A percentile compares a stretch with the other conserved stretches of the same genome.
Evolutionary conservation across 1,140 invertebrate species (phyloP).

Genomic region (Cotesia glomerata): DNA sequence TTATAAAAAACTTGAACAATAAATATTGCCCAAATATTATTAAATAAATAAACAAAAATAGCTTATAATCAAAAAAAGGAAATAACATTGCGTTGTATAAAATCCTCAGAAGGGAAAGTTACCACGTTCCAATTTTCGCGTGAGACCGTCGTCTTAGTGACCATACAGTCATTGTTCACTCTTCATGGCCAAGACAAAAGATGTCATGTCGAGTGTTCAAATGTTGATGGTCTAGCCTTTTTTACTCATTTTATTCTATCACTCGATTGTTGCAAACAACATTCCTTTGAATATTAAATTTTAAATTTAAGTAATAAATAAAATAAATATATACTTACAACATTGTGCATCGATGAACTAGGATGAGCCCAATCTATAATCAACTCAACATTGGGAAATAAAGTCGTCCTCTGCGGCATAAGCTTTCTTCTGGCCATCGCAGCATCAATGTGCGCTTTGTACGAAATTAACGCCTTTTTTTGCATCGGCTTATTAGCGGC

Average conservation of each 20-base stretch:
- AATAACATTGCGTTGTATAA: background rate
- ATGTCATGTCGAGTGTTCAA: background rate
- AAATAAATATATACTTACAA: constrained; percentile 44
- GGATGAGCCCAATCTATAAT: constrained; percentile 76
- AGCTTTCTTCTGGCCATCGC: constrained; percentile 74
- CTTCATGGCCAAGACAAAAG: constrained; percentile 34
- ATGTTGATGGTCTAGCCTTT: background rate
- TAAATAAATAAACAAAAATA: no score
- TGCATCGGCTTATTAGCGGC: constrained; percentile 16
- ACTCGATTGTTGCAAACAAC: constrained; percentile 27
- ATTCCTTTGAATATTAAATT: background rate
- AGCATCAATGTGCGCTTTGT: constrained; percentile 71
- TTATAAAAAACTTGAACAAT: no score
- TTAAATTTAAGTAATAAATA: background rate
- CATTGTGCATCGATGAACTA: constrained; percentile 41
- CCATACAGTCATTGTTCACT: constrained; percentile 43
- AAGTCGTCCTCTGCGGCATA: constrained; percentile 64
- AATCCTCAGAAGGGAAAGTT: constrained; percentile 36
- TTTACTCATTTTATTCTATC: background rate
- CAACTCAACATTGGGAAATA: constrained; percentile 55
- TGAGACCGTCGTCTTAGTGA: constrained; percentile 31
- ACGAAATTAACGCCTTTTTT: constrained; percentile 71
- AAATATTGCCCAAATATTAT: no score
- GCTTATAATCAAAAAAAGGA: background rate
- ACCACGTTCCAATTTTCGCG: constrained; percentile 51